Base-by-base conservation (phyloP, 2,888 invertebrate genomes). In the Vesta saturnalis region DNA sequence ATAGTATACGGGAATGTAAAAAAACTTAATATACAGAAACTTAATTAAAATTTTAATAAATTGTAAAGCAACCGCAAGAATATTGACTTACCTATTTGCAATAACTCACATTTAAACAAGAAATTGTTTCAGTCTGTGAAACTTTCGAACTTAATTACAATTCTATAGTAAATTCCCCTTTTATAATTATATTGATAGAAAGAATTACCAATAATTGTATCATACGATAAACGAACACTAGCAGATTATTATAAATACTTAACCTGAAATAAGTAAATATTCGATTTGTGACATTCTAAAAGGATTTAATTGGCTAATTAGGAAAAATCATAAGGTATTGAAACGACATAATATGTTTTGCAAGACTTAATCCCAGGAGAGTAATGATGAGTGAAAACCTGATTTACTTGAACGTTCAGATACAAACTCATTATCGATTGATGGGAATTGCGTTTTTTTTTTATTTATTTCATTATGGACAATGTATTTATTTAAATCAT, bases 261-360 rank as follows among this genome's bases (percentile, higher is more conserved):
- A 66, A 69, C 66, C 66, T 69, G 66, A 71, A 66, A 69, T 60
- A 62, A 66, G 60, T 58, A 49, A 63, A 52, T 60, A 66, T 69
- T 66, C 65, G 66, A 64, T 71, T 71, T 63, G 66, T 62, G 16
- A 35, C 62, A 54, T 54, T 55, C 59, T 49, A 71, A 71, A 69
- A 66, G 66, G 63, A 49, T 60, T 69, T 71, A 71, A 71, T 71
- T 71, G 71, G 69, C 71, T 71, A 69, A 69, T 71, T 71, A 71
- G 64, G 69, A 67, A 67, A 64, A 67, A 64, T 67, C 64, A 54
- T 61, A 70, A 67, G 67, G 70, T 70, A 64, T 64, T 70, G 64
- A 57, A 70, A 64, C 59, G 70, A 70, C 67, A 64, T 64, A 60
- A 67, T 67, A 67, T 60, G 64, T 52, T 59, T 52, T 57, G 52